A percentile compares a stretch with the other conserved stretches of the same genome.
Evolutionary conservation across 2,888 invertebrate species (phyloP).

Genomic region (Toxonevra muliebris): DNA sequence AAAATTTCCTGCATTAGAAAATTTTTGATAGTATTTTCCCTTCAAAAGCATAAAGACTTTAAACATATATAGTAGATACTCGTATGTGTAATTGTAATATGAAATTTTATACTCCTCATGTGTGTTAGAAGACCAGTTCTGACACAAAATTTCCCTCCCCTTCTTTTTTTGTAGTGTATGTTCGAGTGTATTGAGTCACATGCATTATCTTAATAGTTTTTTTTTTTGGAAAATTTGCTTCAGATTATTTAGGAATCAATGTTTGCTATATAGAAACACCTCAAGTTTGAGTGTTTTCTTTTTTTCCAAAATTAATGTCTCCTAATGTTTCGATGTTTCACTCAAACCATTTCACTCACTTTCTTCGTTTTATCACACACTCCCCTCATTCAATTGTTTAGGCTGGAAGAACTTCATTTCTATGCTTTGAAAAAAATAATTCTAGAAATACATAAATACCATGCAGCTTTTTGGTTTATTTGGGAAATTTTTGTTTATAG

Average conservation of each 20-base stretch:
- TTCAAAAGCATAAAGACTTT: too few species aligned
- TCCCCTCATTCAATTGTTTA: background rate
- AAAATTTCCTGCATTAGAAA: too few species aligned
- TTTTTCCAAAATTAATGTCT: too few species aligned
- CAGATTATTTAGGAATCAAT: background rate
- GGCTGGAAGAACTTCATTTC: background rate
- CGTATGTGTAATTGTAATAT: constrained; percentile 28
- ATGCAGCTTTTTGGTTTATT: background rate
- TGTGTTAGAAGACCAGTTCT: background rate
- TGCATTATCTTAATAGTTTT: too few species aligned
- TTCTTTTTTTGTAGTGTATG: too few species aligned
- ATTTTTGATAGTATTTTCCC: too few species aligned
- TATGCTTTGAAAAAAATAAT: background rate
- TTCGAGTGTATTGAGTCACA: background rate
- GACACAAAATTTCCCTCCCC: background rate
- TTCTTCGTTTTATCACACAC: background rate
- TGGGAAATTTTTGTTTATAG: background rate
- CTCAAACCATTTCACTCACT: background rate
- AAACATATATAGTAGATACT: background rate
- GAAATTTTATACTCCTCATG: constrained; percentile 12
- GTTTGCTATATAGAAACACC: background rate
- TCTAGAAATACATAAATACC: background rate
- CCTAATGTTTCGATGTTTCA: background rate
- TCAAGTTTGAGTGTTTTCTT: too few species aligned
- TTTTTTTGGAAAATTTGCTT: too few species aligned